Percentiles rank a stretch among this genome's conserved stretches.
These are phyloP conservation scores for Ectropis grisescens DNA, from an alignment of 1,140 invertebrate genomes.

Conservation along the genomic window DNA sequence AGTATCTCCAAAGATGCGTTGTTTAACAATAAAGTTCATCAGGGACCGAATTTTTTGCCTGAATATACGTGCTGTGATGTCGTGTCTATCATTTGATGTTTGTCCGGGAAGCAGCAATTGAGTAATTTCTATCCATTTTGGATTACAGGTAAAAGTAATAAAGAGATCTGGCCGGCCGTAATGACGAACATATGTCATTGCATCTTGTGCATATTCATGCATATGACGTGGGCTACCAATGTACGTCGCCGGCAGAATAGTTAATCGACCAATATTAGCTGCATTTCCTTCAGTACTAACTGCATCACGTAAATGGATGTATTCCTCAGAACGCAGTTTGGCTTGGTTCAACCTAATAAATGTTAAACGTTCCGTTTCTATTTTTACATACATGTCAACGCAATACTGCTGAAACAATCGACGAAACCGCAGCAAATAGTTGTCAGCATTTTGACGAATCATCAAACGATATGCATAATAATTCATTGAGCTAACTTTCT, in stretches of 20 bases:
- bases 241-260: not conserved
- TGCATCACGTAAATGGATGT: not conserved
- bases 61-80: not conserved
- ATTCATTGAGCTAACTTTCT: not conserved
- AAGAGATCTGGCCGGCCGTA: not conserved
- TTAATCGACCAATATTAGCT: not conserved
- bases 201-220: not conserved
- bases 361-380: not conserved
- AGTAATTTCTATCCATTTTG: not conserved
- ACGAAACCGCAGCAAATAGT: not conserved
- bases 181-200: not conserved
- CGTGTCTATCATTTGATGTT: not conserved
- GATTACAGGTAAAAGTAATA: not conserved
- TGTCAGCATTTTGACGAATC: not conserved
- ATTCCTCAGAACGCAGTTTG: not conserved
- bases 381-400: not conserved
- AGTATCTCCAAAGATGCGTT: not conserved
- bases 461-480: not conserved
- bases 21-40: not conserved
- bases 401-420: not conserved
- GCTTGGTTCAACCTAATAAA: not conserved
- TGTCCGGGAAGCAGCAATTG: not conserved
- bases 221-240: not conserved
- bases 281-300: not conserved
- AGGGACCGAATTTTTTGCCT: too few species aligned